Base-by-base conservation (phyloP, 2,797 vertebrate species). In the Myotis vivesi region DNA sequence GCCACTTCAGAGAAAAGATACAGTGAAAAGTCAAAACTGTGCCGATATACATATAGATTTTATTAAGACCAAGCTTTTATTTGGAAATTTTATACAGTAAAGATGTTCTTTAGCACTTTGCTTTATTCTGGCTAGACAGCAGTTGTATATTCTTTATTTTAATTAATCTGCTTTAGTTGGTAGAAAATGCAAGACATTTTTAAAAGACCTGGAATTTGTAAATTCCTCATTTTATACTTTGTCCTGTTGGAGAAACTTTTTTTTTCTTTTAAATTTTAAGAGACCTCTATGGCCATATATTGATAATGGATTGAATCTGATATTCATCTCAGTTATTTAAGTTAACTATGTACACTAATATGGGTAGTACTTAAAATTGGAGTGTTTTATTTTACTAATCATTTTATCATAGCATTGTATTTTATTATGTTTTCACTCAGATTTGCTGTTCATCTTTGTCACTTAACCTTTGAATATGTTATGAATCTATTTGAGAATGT, bases 161-260 rank as follows among this genome's bases (percentile, higher is more conserved):
- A 66, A 84, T 75, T 75, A 81, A 71, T 75, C 30, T 92, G 36
- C 66, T 72, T 87, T 90, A 80, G 12, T 73, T 96, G 36, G 2
- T 75, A 17, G 57, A 46, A 82, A 82, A 82, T 62, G 2, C 28
- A 76, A 77, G 22, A 69, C 8, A 10, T 84, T 93, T 93, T 83
- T 86, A 76, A 71, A 94, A 17, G 38, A 76, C 59, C 69, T 76
- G 5, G 46, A 76, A 81, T 94, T 68, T 83, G 75, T 75, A 64
- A 62, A 55, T 81, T 95, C 89, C 38, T 92, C 19, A 71, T 92
- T 89, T 80, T 69, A 71, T 85, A 68, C 19, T 71, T 86, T 77
- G 16, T 57, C 85, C 28, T 81, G 3, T 86, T 86, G 71, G 41
- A n/a, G 28, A 89, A 86, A 22, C 68, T 85, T 28, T 53, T 81